Conservation (phyloP, 2,113 vertebrate species). For the Pseudopodoces humilis region DNA sequence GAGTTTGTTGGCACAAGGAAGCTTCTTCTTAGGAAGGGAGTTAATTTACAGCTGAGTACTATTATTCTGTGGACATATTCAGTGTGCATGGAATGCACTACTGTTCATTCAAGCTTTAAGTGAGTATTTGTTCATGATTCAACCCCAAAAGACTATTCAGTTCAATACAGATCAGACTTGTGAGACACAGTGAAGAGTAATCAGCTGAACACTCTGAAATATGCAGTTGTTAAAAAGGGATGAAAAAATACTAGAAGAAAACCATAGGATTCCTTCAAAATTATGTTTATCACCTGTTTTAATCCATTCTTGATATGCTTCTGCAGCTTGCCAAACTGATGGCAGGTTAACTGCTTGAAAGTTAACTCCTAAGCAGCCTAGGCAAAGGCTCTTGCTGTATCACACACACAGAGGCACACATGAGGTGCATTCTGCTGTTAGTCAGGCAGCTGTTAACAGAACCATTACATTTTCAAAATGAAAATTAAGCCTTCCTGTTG, state of each 20-base stretch:
- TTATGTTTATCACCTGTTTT: too few species aligned
- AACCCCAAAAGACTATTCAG: background rate
- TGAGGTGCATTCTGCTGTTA: background rate
- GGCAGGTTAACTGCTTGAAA: background rate
- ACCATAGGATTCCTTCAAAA: background rate
- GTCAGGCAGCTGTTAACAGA: background rate
- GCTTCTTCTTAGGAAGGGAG: background rate
- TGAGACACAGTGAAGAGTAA: background rate
- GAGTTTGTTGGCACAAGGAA: background rate
- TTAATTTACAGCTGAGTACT: background rate
- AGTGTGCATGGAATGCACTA: background rate
- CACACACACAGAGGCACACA: background rate
- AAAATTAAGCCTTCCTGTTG: background rate
- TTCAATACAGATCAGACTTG: background rate
- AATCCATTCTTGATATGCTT: background rate
- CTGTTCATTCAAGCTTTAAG: background rate
- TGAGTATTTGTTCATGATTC: background rate
- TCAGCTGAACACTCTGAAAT: background rate
- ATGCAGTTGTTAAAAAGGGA: background rate
- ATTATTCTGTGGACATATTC: background rate
- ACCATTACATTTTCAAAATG: background rate
- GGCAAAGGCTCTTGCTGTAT: background rate
- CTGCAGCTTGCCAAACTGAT: background rate
- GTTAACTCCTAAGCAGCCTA: background rate
- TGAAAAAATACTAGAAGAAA: background rate